Evolutionary conservation across 2,113 vertebrate genomes (phyloP), one percentile per base, ranked within the genome.

Genomic region (Halichoeres trimaculatus): DNA sequence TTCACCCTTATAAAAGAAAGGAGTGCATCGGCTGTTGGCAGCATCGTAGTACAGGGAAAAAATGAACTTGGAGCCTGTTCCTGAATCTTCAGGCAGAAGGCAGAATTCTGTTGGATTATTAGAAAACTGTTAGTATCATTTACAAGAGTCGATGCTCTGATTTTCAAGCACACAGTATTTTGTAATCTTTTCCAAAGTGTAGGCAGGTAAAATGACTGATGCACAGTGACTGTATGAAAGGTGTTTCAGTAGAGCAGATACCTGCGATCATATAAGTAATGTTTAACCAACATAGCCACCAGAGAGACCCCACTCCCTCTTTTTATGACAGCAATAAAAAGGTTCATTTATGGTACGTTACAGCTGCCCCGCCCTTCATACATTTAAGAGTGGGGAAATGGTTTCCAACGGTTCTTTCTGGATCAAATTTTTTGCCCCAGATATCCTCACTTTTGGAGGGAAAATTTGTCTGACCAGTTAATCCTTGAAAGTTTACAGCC

Each of bases 311-410:
- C 70, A 89, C 90, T 78, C 93, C 93, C 88, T 88, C 20, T 71
- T 89, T 94, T 93, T 94, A 94, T 88, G 59, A 68, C 24, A 22
- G 78, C 78, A 86, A 82, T 94, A 93, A 93, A 92, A 78, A 48
- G 10, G 62, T 22, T 67, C 8, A 74, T 80, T 80, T 81, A 80
- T 62, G 70, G 35, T 66, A 7, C 34, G 55, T 64, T 67, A 78
- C 61, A 57, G 71, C 47, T 53, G 19, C 60, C 57, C 77, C 58
- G 38, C 81, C 69, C 62, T 75, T 57, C 34, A 72, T 51, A 63
- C 43, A n/a, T 80, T 66, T 71, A 70, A 78, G 43, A 64, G 9
- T 36, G 47, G 10, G 56, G 40, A 71, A 64, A 41, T 48, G 2
- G 40, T 70, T 75, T 80, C 74, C 71, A 81, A 80, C 0, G 0